Evolutionary conservation across 1,140 invertebrate species (phyloP), one percentile per base, ranked within the genome.

Genomic region (Drosophila subobscura): DNA sequence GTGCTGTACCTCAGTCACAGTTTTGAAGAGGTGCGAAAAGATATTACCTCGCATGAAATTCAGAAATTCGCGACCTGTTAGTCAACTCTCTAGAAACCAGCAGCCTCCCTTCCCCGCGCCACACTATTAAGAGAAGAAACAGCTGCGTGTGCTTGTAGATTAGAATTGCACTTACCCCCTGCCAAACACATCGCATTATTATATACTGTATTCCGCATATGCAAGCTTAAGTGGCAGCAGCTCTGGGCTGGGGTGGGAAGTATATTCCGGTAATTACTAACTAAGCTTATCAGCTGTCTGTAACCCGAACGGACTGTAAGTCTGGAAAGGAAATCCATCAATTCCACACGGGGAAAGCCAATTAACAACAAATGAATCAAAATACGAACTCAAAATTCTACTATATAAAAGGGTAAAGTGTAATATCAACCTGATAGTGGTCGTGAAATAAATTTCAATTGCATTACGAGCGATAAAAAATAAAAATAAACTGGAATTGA

Each of bases 401-500:
- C 65, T 23, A 55, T 47, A 47, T 41, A 66, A 29, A 33, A 1
- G 63, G 29, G 25, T 68, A 55, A 55, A 41, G 10, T 68, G 33
- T 40, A 55, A 55, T 55, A 55, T 56, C n/a, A 55, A 56, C 55
- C 42, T 56, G 65, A 67, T 68, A 68, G 33, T 23, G 25, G 22
- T 68, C 50, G 50, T 68, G 47, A 67, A 68, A n/a, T 25, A 54
- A 37, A 55, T 41, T 20, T 67, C n/a, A 67, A 68, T 67, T 67
- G 65, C 49, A 44, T 68, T 68, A 67, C 65, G 50, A 45, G 64
- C 47, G 44, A 12, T 49, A 52, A 37, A 52, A 65, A 65, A 60
- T 29, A 29, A 8, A 29, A 51, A 6, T 49, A 45, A 67, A 33
- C 22, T 67, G 27, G 29, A 16, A 46, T 27, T 55, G 27, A 67